Conservation (phyloP, 1,140 invertebrate genomes). For the Drosophila prosaltans region DNA sequence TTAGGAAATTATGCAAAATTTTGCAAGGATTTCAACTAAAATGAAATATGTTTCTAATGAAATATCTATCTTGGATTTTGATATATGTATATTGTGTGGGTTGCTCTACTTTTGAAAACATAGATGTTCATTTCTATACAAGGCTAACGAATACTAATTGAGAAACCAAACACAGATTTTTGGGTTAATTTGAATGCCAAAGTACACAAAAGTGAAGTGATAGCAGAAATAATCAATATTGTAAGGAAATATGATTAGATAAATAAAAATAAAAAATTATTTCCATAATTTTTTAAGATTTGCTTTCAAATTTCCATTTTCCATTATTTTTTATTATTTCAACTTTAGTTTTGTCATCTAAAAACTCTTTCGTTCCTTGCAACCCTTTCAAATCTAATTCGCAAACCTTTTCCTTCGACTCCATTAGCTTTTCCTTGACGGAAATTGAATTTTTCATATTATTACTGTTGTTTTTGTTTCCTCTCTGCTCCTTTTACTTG, state of each 20-base stretch:
- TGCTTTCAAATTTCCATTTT: not conserved
- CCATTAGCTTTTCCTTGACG: conserved; percentile 42
- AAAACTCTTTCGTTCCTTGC: not conserved
- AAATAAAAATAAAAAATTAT: not conserved
- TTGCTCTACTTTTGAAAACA: too few species aligned
- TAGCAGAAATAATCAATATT: not conserved
- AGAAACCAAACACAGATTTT: too few species aligned
- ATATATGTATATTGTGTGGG: too few species aligned
- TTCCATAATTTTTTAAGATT: not conserved
- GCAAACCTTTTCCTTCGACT: conserved; percentile 9
- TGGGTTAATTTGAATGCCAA: too few species aligned
- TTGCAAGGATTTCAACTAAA: not conserved
- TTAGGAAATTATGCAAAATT: not conserved
- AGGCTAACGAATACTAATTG: too few species aligned
- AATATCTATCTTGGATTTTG: not conserved
- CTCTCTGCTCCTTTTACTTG: not conserved
- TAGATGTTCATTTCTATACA: too few species aligned
- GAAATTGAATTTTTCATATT: conserved; percentile 71
- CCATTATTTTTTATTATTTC: not conserved
- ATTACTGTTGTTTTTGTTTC: conserved; percentile 18
- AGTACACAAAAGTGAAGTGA: not conserved
- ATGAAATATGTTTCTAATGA: not conserved
- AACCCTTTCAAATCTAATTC: not conserved
- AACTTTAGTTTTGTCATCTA: not conserved
- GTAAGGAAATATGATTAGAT: too few species aligned